Base-by-base conservation (phyloP, 2,797 vertebrate genomes). In the Gadopsis marmoratus region DNA sequence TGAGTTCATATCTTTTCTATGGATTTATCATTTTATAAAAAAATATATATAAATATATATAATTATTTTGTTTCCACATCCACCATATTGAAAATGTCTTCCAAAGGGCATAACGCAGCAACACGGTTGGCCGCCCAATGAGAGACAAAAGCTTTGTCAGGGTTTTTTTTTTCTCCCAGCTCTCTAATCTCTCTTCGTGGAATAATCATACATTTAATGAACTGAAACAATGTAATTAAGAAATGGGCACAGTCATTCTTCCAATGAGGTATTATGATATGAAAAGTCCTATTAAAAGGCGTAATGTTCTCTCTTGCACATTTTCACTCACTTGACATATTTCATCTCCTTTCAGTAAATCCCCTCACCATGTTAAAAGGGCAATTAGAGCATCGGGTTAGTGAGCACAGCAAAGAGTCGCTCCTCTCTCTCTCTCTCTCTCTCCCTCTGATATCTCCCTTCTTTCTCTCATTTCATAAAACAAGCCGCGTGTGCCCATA, bases 131-230 rank as follows among this genome's bases (percentile, higher is more conserved):
- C 78, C 53, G 61, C 63, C 69, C 73, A 75, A 74, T 68, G 75
- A 74, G 76, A 86, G 61, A 83, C 84, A 75, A 85, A 86, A 81
- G 82, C 89, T 84, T 83, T 63, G 72, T 90, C 82, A 56, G 79
- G 55, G 26, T 26, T 26, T 39, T 33, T 4, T 35, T 35, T 81
- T 77, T 69, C 53, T 74, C 64, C 23, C 63, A 65, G 56, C 79
- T 63, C 86, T 81, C 86, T 92, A 87, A 89, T 91, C 87, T 82
- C 86, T 84, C 92, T 78, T 88, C 55, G 74, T 78, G 86, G 88
- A 88, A 88, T 89, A 92, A 94, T 93, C 88, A 86, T 73, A 88
- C 61, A 87, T 91, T 92, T 91, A 94, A 94, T 94, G 93, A 94
- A 81, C 86, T 83, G 86, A 90, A 93, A 90, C 91, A 88, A 91